phyloP scores from a whole-genome alignment of 23 tunicate species.

The Ciona savignyi region DNA sequence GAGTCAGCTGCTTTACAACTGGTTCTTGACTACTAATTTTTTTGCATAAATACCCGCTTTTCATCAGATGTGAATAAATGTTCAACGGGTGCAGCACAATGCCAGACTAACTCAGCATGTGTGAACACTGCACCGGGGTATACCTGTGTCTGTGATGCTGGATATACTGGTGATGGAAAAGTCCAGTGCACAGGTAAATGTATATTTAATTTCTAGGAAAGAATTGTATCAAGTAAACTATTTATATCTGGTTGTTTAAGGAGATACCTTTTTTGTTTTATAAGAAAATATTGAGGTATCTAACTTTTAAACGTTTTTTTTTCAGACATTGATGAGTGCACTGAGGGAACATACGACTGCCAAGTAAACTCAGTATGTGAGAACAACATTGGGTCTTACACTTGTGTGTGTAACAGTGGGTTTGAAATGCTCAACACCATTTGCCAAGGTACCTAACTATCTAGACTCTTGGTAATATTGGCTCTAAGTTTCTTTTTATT shows the following conservation, averaged over 20 bases:
- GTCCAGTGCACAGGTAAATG: constrained; percentile 2
- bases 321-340: constrained; percentile 48
- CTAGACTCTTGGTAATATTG: no score
- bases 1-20: no score
- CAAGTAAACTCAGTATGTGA: constrained; percentile 10
- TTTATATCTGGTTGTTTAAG: no score
- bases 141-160: constrained; percentile 24
- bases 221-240: no score
- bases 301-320: no score
- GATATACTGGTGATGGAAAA: constrained; percentile 11
- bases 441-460: constrained; percentile 19
- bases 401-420: constrained; percentile 40
- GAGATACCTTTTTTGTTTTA: no score
- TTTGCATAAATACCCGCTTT: no score
- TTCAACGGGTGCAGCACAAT: background rate
- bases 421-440: background rate
- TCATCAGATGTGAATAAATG: constrained; percentile 38
- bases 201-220: no score
- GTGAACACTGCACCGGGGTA: constrained; percentile 28
- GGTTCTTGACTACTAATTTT: no score
- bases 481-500: no score
- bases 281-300: no score
- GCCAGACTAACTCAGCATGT: constrained; percentile 13
- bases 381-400: constrained; percentile 29
- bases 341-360: constrained; percentile 8